phyloP scores from a whole-genome alignment of 2,888 invertebrate species.

The Epinotia nisella region DNA sequence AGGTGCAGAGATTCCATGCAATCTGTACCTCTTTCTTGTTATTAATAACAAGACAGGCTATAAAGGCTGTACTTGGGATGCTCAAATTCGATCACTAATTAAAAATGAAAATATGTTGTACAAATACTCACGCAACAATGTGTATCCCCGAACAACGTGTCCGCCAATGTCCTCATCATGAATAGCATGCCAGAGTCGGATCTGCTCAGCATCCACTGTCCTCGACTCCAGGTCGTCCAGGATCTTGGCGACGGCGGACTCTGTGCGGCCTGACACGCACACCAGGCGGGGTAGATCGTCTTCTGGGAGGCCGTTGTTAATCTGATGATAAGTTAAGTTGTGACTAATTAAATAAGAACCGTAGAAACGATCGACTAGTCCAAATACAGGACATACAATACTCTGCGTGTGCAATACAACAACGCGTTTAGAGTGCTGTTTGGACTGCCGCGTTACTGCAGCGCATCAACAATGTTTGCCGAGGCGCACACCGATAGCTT shows the following conservation, averaged over 20 bases:
- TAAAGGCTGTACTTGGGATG: too few relatives aligned
- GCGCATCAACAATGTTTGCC: too few relatives aligned
- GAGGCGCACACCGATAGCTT: too few relatives aligned
- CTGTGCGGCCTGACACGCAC: conserved; percentile 91
- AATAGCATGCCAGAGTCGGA: conserved; percentile 85
- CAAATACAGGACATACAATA: too few relatives aligned
- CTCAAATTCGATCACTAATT: neutral
- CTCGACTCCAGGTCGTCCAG: conserved; percentile 86
- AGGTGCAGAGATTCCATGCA: too few relatives aligned
- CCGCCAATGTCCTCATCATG: conserved; percentile 85
- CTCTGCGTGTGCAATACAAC: too few relatives aligned
- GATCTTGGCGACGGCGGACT: conserved; percentile 88
- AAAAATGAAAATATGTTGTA: neutral
- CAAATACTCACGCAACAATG: conserved; percentile 78
- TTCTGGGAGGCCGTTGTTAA: conserved; percentile 85
- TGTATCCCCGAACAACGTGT: conserved; percentile 91
- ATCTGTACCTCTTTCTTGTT: too few relatives aligned
- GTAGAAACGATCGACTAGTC: too few relatives aligned
- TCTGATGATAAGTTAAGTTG: conserved; percentile 53
- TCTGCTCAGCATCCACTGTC: conserved; percentile 86
- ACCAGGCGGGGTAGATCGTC: conserved; percentile 90
- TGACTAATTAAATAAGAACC: neutral
- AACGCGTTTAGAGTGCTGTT: too few relatives aligned
- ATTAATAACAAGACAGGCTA: too few relatives aligned
- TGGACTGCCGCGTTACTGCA: too few relatives aligned